Evolutionary conservation across 2,888 invertebrate genomes (phyloP), one percentile per base, ranked within the genome.

Genomic region (Aquatica leii): DNA sequence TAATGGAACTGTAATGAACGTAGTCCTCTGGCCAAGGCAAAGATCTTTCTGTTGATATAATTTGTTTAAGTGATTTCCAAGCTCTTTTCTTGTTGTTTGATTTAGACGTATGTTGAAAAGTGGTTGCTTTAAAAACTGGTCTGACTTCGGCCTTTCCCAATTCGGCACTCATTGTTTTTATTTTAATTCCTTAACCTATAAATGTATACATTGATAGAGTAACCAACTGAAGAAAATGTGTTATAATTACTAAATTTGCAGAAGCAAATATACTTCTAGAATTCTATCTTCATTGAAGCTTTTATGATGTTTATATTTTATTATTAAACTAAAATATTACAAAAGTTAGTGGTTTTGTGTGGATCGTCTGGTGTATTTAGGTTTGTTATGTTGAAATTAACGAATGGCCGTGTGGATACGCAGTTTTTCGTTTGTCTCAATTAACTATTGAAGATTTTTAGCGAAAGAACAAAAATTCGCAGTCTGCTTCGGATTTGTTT

Each of bases 61-160:
- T 94, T 84, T 96, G 95, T 80, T 95, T 95, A 50, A 95, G 79
- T 4, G 94, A 94, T 78, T 93, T 90, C 94, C 95, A 95, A 69
- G 91, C 88, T 70, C 92, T 87, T 78, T 93, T 94, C 77, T 93
- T 95, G 69, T 87, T 84, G 71, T 83, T 83, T 5, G 76, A 74
- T 80, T 87, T 87, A 5, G 84, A 85, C 11, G 85, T 80, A 66
- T 85, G 84, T 74, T 86, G 85, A 68, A 80, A 81, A 17, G 77
- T 74, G 1, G 78, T 69, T 4, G 76, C 73, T 72, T 82, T 82
- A 67, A 81, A 82, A 6, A 78, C 61, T 2, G 78, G 80, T 59
- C 77, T 77, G 49, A 73, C 74, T 59, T 79, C 79, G n/a, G 72
- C 76, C 41, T 59, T 41, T 57, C 75, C 76, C 62, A 76, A 76